phyloP scores from a whole-genome alignment of 2,113 vertebrate species.

The Hymenochirus boettgeri region DNA sequence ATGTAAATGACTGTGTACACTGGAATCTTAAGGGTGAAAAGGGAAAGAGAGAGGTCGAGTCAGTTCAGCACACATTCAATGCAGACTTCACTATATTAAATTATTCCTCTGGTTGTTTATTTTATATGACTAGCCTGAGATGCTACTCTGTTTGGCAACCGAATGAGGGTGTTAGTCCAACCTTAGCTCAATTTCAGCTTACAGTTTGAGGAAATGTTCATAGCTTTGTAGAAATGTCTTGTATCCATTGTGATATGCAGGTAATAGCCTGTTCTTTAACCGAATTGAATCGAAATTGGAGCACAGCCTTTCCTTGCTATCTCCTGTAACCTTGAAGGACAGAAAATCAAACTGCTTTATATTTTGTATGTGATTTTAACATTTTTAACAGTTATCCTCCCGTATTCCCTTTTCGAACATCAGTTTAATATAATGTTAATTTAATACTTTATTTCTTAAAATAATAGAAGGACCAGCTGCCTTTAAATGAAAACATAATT shows the following conservation, averaged over 20 bases:
- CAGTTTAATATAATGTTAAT: too few species aligned
- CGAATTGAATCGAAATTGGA: background rate
- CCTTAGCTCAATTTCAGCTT: background rate
- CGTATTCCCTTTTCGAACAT: too few species aligned
- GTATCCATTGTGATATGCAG: background rate
- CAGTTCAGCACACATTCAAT: background rate
- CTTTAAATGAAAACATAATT: conserved; percentile 12
- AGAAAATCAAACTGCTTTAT: too few species aligned
- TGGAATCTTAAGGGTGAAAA: background rate
- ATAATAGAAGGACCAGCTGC: background rate
- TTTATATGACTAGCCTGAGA: background rate
- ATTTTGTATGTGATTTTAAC: too few species aligned
- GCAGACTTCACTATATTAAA: background rate
- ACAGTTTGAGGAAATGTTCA: background rate
- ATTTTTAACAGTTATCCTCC: too few species aligned
- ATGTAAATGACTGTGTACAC: background rate
- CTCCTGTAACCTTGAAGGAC: background rate
- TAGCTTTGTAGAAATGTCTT: background rate
- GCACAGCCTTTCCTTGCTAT: background rate
- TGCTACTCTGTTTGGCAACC: background rate
- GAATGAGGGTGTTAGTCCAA: background rate
- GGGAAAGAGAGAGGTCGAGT: background rate
- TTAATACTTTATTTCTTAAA: too few species aligned
- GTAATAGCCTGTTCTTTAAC: background rate
- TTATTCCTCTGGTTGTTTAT: background rate